Conservation (phyloP, 2,113 vertebrate species). For the Felis chaus region DNA sequence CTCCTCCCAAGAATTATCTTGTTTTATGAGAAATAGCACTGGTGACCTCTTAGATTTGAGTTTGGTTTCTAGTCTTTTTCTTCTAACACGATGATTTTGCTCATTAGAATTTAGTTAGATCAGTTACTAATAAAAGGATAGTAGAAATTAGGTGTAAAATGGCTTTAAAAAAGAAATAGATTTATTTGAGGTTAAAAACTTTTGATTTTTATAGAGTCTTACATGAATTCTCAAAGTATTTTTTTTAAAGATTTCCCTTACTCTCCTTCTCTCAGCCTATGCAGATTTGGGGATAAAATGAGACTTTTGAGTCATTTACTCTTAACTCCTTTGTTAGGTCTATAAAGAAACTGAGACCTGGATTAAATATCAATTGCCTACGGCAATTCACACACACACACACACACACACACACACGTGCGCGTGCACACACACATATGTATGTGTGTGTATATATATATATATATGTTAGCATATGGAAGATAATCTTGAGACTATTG, state of each 20-base stretch:
- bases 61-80: neutral
- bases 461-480: neutral
- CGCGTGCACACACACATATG: no score
- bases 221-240: constrained; percentile 33
- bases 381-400: neutral
- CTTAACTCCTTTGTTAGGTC: neutral
- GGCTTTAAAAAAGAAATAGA: neutral
- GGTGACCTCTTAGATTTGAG: neutral
- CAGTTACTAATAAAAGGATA: neutral
- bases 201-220: neutral
- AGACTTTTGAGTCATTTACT: constrained; percentile 27
- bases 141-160: neutral
- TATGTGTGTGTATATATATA: no score
- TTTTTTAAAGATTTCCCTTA: constrained; percentile 23
- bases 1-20: neutral
- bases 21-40: constrained; percentile 1
- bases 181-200: neutral
- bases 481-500: constrained; percentile 21
- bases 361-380: neutral
- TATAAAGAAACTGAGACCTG: neutral
- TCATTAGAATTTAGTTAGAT: constrained; percentile 9
- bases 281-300: constrained; percentile 32
- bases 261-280: neutral
- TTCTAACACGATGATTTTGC: neutral
- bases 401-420: no score